phyloP scores from a whole-genome alignment of 2,113 vertebrate species.

The Geococcyx californianus region DNA sequence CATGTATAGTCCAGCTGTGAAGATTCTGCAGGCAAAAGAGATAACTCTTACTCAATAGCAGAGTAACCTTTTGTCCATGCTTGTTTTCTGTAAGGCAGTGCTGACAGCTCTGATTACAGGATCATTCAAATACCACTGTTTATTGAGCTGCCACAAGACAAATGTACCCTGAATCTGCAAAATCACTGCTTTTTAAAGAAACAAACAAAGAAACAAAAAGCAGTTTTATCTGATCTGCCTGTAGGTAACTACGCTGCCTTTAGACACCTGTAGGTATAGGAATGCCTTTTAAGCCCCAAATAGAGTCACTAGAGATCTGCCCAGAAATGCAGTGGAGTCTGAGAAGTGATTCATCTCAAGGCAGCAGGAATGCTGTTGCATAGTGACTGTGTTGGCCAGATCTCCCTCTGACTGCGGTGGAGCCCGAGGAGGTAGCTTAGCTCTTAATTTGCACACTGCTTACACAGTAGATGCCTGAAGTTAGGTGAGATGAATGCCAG shows the following conservation, averaged over 20 bases:
- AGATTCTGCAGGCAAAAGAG: neutral
- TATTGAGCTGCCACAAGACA: neutral
- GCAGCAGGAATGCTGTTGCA: neutral
- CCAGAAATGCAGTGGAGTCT: neutral
- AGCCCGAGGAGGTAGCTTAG: neutral
- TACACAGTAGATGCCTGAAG: neutral
- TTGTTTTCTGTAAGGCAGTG: neutral
- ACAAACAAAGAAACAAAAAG: neutral
- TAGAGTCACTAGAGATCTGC: neutral
- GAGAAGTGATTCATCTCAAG: neutral
- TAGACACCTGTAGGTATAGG: neutral
- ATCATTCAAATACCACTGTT: neutral
- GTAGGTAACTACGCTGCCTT: neutral
- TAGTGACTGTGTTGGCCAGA: neutral
- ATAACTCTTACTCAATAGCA: neutral
- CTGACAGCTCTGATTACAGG: neutral
- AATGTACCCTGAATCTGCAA: neutral
- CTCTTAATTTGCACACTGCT: neutral
- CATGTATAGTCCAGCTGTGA: neutral
- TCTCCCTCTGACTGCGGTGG: neutral
- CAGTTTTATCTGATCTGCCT: neutral
- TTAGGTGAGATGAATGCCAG: neutral
- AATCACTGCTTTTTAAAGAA: neutral
- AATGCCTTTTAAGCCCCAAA: rapidly evolving
- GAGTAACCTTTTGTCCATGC: neutral